phyloP scores from a whole-genome alignment of 2,888 invertebrate species.

The Morinoia aosen region DNA sequence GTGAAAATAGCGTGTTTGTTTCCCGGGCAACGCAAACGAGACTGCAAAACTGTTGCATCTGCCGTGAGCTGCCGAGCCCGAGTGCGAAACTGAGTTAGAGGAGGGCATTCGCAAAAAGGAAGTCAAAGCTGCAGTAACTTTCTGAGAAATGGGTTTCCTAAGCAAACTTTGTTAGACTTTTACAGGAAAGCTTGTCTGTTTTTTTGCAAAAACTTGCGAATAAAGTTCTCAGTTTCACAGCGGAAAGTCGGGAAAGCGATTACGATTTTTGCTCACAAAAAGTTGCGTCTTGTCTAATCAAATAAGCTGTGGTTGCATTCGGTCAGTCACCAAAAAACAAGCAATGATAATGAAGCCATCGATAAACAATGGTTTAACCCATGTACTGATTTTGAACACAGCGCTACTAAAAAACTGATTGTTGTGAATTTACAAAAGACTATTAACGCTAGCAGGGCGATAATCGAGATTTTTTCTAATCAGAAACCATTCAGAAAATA shows the following conservation, averaged over 20 bases:
- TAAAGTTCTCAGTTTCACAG: slow-evolving; percentile 4
- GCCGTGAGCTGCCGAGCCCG: neutral
- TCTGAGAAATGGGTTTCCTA: neutral
- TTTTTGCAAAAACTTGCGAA: neutral
- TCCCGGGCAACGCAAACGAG: neutral
- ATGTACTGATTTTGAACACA: too few relatives aligned
- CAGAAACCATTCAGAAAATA: too few relatives aligned
- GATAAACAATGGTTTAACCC: too few relatives aligned
- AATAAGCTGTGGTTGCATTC: too few relatives aligned
- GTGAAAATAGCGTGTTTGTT: neutral
- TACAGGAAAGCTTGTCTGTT: neutral
- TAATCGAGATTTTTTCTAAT: too few relatives aligned
- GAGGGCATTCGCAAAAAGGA: neutral
- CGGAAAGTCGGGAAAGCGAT: neutral
- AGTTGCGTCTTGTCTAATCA: neutral
- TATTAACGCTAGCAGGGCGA: too few relatives aligned
- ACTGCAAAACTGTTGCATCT: slow-evolving; percentile 17
- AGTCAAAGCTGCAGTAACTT: slow-evolving; percentile 21
- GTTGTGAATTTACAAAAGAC: too few relatives aligned
- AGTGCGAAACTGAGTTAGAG: neutral
- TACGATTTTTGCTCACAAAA: neutral
- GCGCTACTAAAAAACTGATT: too few relatives aligned
- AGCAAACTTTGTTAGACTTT: neutral
- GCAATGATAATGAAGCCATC: too few relatives aligned
- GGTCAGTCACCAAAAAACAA: too few relatives aligned